Evolutionary conservation across 2,113 vertebrate genomes (phyloP).

Genomic region (Chionodraco myersi): DNA sequence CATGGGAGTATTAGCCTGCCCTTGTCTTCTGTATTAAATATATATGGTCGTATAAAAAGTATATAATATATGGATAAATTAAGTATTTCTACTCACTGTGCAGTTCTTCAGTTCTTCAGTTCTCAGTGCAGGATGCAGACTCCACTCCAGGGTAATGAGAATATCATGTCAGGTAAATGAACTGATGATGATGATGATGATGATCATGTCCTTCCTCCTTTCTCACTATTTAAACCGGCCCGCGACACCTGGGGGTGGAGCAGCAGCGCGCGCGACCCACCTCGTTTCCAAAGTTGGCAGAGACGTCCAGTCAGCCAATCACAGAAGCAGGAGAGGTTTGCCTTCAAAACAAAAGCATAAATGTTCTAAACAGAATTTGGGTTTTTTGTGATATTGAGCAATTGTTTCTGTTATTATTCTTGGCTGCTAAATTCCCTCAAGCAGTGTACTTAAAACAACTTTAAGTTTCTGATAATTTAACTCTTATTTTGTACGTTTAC

Average conservation of each 20-base stretch:
- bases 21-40: background rate
- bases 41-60: background rate
- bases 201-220: slow-evolving; percentile 46
- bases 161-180: slow-evolving; percentile 54
- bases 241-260: slow-evolving; percentile 64
- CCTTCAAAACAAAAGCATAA: slow-evolving; percentile 45
- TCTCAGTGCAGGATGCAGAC: slow-evolving; percentile 48
- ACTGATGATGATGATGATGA: slow-evolving; percentile 22
- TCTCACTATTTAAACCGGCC: slow-evolving; percentile 58
- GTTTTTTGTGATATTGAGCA: background rate
- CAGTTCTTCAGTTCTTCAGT: slow-evolving; percentile 33
- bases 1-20: background rate
- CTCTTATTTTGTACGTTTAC: background rate
- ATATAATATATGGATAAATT: background rate
- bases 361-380: no score
- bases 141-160: slow-evolving; percentile 39
- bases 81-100: slow-evolving; percentile 56
- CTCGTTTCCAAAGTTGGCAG: slow-evolving; percentile 27
- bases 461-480: background rate
- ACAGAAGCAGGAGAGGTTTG: background rate
- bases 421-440: background rate
- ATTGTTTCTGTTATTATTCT: background rate
- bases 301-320: slow-evolving; percentile 32
- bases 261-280: background rate
- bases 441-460: background rate